Evolutionary conservation across 2,888 invertebrate species (phyloP), one percentile per base, ranked within the genome.

Genomic region (Meiosimyza decipiens): DNA sequence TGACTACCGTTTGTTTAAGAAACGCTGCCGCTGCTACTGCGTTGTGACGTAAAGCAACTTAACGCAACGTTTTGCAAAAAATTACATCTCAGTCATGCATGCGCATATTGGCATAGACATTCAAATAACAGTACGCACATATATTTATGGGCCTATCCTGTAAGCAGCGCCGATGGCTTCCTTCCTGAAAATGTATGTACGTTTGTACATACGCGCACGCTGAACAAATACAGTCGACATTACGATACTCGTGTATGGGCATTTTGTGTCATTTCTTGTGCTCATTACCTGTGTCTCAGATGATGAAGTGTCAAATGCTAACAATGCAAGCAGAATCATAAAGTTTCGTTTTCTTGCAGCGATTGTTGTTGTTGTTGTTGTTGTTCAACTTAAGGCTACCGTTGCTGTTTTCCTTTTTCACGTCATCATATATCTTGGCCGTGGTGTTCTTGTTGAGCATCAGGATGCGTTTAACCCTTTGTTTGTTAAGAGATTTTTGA

Each of bases 241-340:
- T 40, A 28, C 40, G 40, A 40, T 9, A 40, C 9, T 40, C 40
- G 40, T 40, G 9, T 9, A 40, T 40, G 40, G 40, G 40, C 40
- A 40, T 40, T 40, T 40, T 40, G 40, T 40, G 40, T 40, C 40
- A 40, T 7, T 64, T 63, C 62, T 69, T 80, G 81, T 80, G 78
- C 79, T 80, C 79, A 83, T 83, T 83, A 82, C 82, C 82, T 82
- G 82, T 72, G 75, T 79, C 74, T 71, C 54, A 74, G 55, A 54
- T 57, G 63, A 55, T 67, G 72, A 72, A 78, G 77, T 76, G 80
- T 78, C 79, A 80, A 79, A 76, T 75, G 78, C 79, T 79, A 80
- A 80, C 79, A 79, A 79, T 76, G 78, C 78, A 70, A 9, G 40
- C 40, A 40, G 9, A 40, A 54, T 49, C 70, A 62, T 63, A 62